Base-by-base conservation (phyloP, 2,797 vertebrate species). In the Anas flavirostris region DNA sequence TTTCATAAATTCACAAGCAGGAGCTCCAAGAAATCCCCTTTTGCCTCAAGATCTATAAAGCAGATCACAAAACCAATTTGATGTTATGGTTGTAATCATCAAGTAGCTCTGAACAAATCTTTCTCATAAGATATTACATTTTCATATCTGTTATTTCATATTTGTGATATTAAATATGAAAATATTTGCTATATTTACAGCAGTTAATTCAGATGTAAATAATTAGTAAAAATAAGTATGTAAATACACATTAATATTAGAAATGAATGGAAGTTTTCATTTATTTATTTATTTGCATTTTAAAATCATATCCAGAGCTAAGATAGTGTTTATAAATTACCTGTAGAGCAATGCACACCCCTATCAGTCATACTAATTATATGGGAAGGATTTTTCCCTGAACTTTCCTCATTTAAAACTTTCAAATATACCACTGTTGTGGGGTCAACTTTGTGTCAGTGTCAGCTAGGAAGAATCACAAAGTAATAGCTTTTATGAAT, bases 11-110 rank as follows among this genome's bases (percentile, higher is more conserved):
- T 95, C 94, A 89, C 77, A 95, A 94, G 94, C 87, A 92, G 93
- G 92, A 96, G 80, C 80, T 96, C 94, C 95, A 94, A 94, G 95
- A 96, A 95, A 95, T 96, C 92, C 87, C 95, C 93, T 93, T 95
- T 97, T 93, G 94, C 85, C 93, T 95, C 95, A 94, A 95, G 94
- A 96, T 97, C 95, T 96, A 96, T 76, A 96, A 97, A 95, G 95
- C 74, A 97, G 96, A 96, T 92, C 93, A 96, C 94, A 97, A 96
- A 96, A 97, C 83, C 92, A 84, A 74, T 93, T 91, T 91, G 94
- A 67, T 35, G 60, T 97, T 90, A 91, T 28, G 88, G 53, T 31
- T 86, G 87, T 48, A 91, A 92, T 43, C 69, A 94, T 52, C 52
- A 96, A 67, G 59, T 77, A 88, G 56, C 33, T 94, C 67, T 77